Evolutionary conservation across 2,113 vertebrate genomes (phyloP).

Genomic region (Limanda limanda): DNA sequence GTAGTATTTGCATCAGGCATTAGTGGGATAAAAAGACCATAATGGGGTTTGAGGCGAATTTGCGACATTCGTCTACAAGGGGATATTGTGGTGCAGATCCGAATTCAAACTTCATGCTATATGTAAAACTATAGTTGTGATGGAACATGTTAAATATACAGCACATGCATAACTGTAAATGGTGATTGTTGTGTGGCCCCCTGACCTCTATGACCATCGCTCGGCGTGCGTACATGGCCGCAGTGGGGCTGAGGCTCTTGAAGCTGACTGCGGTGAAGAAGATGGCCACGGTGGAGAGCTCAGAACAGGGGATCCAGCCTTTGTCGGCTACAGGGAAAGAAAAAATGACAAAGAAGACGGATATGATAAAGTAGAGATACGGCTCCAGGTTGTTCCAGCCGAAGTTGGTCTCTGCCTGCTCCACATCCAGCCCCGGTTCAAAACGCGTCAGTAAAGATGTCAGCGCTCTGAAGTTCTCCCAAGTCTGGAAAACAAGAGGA

Average conservation of each 20-base stretch:
- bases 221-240: conserved; percentile 86
- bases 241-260: conserved; percentile 88
- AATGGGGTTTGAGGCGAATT: too few relatives aligned
- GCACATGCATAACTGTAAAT: not conserved
- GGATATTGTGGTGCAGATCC: too few relatives aligned
- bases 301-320: conserved; percentile 94
- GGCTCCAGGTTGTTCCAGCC: conserved; percentile 97
- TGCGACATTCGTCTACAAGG: too few relatives aligned
- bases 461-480: conserved; percentile 93
- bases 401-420: conserved; percentile 95
- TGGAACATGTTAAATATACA: not conserved
- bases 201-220: conserved; percentile 90
- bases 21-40: too few relatives aligned
- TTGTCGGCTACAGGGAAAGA: conserved; percentile 94
- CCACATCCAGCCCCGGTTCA: conserved; percentile 92
- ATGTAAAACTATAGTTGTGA: not conserved
- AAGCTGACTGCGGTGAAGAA: conserved; percentile 95
- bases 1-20: too few relatives aligned
- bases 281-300: conserved; percentile 89
- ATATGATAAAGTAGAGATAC: conserved; percentile 92
- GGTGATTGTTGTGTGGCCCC: not conserved
- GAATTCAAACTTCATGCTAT: not conserved
- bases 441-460: conserved; percentile 92
- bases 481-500: conserved; percentile 65
- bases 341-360: conserved; percentile 94